Percentiles rank a stretch among this genome's conserved stretches.
phyloP scores from a whole-genome alignment of 2,888 invertebrate genomes.

The Emesis furor region DNA sequence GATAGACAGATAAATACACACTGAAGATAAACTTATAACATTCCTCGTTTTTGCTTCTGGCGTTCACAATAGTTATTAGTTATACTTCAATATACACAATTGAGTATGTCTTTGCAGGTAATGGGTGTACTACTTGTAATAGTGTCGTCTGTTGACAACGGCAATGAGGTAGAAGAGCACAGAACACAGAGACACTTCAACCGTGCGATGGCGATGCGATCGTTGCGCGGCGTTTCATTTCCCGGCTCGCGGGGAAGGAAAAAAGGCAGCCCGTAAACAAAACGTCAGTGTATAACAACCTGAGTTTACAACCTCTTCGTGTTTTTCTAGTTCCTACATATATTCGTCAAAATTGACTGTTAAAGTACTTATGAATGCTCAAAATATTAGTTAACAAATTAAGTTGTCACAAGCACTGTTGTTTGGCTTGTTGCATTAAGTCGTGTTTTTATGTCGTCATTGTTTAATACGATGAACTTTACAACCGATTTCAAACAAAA shows the following conservation, averaged over 20 bases:
- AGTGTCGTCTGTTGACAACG: conserved; percentile 94
- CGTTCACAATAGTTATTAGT: too few species aligned
- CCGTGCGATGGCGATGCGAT: conserved; percentile 97
- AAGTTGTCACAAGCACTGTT: background rate
- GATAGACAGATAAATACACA: too few species aligned
- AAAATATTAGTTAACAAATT: conserved; percentile 44
- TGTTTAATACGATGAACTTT: background rate
- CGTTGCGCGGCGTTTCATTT: conserved; percentile 92
- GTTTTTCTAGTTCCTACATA: conserved; percentile 38
- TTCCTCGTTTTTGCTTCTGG: too few species aligned
- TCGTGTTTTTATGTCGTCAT: background rate
- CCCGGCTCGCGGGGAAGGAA: conserved; percentile 85
- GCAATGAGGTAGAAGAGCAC: conserved; percentile 90
- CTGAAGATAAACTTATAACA: too few species aligned
- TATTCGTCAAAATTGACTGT: conserved; percentile 26
- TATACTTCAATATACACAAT: background rate
- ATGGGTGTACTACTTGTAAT: conserved; percentile 96
- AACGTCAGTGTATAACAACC: conserved; percentile 45
- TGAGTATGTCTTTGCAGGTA: conserved; percentile 89
- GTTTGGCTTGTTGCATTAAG: background rate
- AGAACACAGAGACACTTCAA: conserved; percentile 97
- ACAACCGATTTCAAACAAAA: background rate
- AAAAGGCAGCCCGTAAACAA: conserved; percentile 86
- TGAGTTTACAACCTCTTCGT: conserved; percentile 69
- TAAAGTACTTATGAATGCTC: conserved; percentile 70